Evolutionary conservation across 2,797 vertebrate genomes (phyloP), one percentile per base, ranked within the genome.

Genomic region (Spizella passerina): DNA sequence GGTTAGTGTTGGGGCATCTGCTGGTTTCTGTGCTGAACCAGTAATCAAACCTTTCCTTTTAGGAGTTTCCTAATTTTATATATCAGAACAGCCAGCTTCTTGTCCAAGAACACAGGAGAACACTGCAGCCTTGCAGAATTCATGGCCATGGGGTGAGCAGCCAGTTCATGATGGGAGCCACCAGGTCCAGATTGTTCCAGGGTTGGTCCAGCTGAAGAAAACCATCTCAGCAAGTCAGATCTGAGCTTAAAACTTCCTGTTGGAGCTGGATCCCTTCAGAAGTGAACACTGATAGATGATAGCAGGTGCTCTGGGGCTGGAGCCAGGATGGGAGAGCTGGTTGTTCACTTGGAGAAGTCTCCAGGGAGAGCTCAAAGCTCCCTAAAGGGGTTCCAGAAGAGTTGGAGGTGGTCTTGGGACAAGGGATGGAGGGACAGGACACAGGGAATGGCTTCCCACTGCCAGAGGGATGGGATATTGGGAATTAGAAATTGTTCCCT

Each of bases 61-160:
- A 69, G 50, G 46, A 53, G 5, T 47, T 71, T 36, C 12, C 39
- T 38, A 1, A 36, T 82, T 38, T 46, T 38, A 2, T 23, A 0
- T 6, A 10, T n/a, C 41, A 18, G 52, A 66, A 10, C 30, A 57
- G 7, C 19, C 13, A 7, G 8, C 14, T 50, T 15, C 15, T 65
- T n/a, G 22, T 21, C 56, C 32, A 7, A 6, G 44, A 39, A 32
- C 0, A 0, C 6, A 11, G 2, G 29, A 22, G 39, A 73, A 7
- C 16, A 5, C 8, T 11, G 27, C 27, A 72, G 17, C 5, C 43
- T 43, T 24, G n/a, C 24, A 4, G 36, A 65, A 34, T 57, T 17
- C 41, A 5, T 2, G 55, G 1, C 2, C 21, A 8, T 50, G 14
- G 23, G 10, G 7, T 7, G 64, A 75, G 36, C 21, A 72, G n/a